Evolutionary conservation across 2,888 invertebrate genomes (phyloP).

Genomic region (Apotomis betuletana): DNA sequence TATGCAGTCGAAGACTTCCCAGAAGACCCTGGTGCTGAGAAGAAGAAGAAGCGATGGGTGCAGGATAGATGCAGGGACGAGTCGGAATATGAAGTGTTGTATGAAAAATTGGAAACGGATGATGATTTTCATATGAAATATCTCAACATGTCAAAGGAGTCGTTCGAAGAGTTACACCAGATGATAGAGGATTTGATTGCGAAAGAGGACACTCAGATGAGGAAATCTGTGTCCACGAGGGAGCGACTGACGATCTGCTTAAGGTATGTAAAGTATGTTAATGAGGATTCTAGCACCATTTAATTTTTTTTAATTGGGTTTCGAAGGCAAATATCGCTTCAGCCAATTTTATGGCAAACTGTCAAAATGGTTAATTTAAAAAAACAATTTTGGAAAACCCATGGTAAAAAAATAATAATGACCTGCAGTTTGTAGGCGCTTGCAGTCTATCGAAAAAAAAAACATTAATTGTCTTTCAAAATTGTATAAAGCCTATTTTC

Average conservation of each 20-base stretch:
- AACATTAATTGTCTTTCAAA: no score
- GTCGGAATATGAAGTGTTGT: not conserved
- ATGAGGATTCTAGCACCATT: no score
- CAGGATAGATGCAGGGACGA: not conserved
- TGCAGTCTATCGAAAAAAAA: no score
- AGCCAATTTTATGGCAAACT: no score
- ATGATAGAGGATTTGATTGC: constrained; percentile 9
- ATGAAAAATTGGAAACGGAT: not conserved
- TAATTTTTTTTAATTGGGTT: no score
- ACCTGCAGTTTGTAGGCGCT: no score
- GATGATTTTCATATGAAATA: constrained; percentile 10
- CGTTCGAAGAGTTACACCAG: constrained; percentile 16
- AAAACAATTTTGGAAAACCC: no score
- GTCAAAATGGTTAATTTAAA: no score
- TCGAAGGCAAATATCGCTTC: no score
- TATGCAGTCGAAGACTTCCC: not conserved
- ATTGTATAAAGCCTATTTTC: no score
- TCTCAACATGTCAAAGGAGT: constrained; percentile 29
- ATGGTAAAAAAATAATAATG: no score
- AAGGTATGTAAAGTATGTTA: constrained; percentile 15
- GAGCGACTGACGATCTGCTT: constrained; percentile 25
- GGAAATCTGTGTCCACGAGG: constrained; percentile 5
- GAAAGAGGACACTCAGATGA: constrained; percentile 12
- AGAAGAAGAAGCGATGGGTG: not conserved
- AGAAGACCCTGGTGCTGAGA: not conserved